Evolutionary conservation across 2,113 vertebrate genomes (phyloP).

Genomic region (Rhynchopsitta pachyrhyncha): DNA sequence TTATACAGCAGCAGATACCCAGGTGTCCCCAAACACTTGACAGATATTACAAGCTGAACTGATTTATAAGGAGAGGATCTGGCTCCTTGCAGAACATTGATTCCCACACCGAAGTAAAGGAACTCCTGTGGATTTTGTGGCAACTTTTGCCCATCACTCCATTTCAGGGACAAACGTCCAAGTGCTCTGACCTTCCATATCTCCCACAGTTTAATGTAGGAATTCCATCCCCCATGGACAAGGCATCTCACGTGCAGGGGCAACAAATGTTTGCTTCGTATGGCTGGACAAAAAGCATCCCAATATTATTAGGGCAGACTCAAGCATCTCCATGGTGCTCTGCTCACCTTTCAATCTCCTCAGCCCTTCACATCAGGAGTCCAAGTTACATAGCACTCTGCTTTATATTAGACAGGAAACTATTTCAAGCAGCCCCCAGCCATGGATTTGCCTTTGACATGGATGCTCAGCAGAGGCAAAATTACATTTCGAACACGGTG

Average conservation of each 20-base stretch:
- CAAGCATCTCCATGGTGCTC: neutral
- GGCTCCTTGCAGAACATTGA: neutral
- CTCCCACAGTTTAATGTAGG: rapidly evolving
- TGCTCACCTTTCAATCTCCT: neutral
- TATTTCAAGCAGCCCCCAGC: neutral
- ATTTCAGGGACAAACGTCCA: rapidly evolving
- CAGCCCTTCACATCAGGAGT: neutral
- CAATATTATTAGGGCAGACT: neutral
- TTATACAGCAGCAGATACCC: conserved; percentile 63
- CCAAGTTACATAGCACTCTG: neutral
- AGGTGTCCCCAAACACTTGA: conserved; percentile 65
- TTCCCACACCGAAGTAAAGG: neutral
- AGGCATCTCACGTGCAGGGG: neutral
- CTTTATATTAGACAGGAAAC: neutral
- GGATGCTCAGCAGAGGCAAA: neutral
- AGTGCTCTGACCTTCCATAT: neutral
- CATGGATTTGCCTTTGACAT: neutral
- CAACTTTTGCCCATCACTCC: neutral
- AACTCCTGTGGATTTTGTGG: neutral
- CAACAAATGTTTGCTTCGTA: neutral
- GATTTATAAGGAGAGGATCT: conserved; percentile 51
- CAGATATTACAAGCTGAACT: conserved; percentile 60
- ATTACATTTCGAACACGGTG: neutral
- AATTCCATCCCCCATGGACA: rapidly evolving
- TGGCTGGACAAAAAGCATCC: neutral